Evolutionary conservation across 2,113 vertebrate species (phyloP), one percentile per base, ranked within the genome.

Genomic region (Hemicordylus capensis): DNA sequence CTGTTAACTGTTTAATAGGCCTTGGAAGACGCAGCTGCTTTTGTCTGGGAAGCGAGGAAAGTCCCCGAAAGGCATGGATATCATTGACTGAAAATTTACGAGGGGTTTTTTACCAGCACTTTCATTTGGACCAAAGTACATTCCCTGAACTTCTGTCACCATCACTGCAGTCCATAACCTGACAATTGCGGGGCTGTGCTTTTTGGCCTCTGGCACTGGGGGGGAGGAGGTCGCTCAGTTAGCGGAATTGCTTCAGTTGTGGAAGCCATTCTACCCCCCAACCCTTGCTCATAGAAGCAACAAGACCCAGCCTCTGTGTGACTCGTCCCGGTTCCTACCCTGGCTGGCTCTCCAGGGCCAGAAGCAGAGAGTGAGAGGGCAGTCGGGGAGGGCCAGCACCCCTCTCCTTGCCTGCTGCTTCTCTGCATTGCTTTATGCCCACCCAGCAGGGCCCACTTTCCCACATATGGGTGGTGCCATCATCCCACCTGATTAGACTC

Each of bases 21-120:
- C 75, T 54, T 39, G 79, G 81, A 91, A 83, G 31, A 34, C 76
- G 46, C 90, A 83, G 28, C 37, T 46, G 42, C 59, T 24, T 17
- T 58, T 74, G 59, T 26, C 37, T 6, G 26, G 66, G 83, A 80
- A 81, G 34, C 61, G 67, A 73, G 76, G 59, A 86, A 77, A 88
- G 85, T 86, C 54, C 72, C 34, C 81, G 44, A 8, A 37, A 77
- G 67, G 22, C 66, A 24, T 76, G 61, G 83, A 1, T 14, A 15
- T 28, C 46, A 42, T 80, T 51, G 46, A 12, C 63, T 63, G 46
- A 81, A 88, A 0, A 67, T 14, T 31, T 46, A 2, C 37, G 20
- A 58, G 28, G 42, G 88, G 90, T 63, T 66, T 79, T 20, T 22
- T 39, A 4, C 75, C 75, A 79, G 88, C 6, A 2, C 6, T 85